These are phyloP conservation scores for Podarcis muralis DNA, from an alignment of 2,113 vertebrate species.

Conservation along the genomic window DNA sequence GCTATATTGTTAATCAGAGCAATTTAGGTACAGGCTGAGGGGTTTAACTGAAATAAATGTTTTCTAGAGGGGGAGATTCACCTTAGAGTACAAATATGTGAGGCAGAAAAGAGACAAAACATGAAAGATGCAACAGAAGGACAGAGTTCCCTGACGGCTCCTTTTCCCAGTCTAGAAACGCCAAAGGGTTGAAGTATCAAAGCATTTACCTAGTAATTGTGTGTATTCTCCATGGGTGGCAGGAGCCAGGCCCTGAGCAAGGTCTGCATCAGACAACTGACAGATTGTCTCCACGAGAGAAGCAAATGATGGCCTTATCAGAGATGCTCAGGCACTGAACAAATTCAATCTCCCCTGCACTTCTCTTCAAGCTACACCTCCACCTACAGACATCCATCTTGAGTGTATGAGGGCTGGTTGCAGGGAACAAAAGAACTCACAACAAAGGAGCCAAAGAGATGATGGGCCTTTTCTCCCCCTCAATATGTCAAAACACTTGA, in stretches of 20 bases:
- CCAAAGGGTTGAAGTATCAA: not conserved
- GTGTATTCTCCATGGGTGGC: not conserved
- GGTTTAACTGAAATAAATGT: conserved; percentile 5
- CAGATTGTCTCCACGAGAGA: conserved; percentile 25
- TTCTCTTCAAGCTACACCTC: not conserved
- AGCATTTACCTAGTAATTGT: conserved; percentile 9
- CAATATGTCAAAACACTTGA: not conserved
- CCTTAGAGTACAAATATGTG: not conserved
- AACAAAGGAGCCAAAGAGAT: not conserved
- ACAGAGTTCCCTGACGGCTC: not conserved
- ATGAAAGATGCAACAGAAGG: not conserved
- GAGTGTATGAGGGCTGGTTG: not conserved
- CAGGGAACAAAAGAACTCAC: not conserved
- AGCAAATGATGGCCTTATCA: not conserved
- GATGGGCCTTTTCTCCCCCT: not conserved
- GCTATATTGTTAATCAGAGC: not conserved
- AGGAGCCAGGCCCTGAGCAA: not conserved
- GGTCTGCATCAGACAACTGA: conserved; percentile 1
- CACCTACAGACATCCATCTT: not conserved
- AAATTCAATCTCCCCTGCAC: not conserved
- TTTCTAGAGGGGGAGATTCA: not conserved
- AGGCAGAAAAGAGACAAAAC: not conserved
- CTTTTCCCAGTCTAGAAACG: not conserved
- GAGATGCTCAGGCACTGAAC: conserved; percentile 4
- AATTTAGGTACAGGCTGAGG: not conserved